These are phyloP conservation scores for Cyclophora albipunctata DNA, from an alignment of 2,888 invertebrate genomes.

Conservation along the genomic window DNA sequence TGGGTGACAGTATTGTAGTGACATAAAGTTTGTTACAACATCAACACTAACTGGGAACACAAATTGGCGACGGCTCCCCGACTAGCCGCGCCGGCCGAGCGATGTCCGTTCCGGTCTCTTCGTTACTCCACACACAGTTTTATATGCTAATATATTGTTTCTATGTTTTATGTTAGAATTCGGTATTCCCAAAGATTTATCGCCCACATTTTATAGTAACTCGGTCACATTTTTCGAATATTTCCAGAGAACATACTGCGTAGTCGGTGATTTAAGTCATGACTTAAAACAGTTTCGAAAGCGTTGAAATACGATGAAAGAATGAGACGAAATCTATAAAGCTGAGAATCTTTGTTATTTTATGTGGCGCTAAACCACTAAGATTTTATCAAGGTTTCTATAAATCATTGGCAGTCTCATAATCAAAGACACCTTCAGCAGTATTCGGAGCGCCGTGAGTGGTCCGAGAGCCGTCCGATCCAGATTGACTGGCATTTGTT, in stretches of 20 bases:
- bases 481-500: conserved; percentile 23
- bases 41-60: background rate
- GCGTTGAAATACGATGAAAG: too few species aligned
- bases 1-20: too few species aligned
- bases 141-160: conserved; percentile 16
- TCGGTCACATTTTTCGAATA: conserved; percentile 5
- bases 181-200: background rate
- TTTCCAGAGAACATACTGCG: background rate
- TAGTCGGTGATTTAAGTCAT: background rate
- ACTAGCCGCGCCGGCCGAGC: conserved; percentile 28
- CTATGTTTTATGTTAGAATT: background rate
- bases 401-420: too few species aligned
- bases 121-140: conserved; percentile 34
- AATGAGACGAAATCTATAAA: too few species aligned
- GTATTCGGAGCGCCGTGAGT: background rate
- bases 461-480: conserved; percentile 12
- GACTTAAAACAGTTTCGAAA: too few species aligned
- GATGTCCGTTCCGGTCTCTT: conserved; percentile 50
- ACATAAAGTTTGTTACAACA: too few species aligned
- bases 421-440: too few species aligned
- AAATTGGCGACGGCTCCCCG: conserved; percentile 9
- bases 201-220: conserved; percentile 8
- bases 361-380: too few species aligned
- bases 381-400: too few species aligned
- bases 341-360: too few species aligned